Conservation (phyloP, 2,888 invertebrate species). For the Diploptera punctata region DNA sequence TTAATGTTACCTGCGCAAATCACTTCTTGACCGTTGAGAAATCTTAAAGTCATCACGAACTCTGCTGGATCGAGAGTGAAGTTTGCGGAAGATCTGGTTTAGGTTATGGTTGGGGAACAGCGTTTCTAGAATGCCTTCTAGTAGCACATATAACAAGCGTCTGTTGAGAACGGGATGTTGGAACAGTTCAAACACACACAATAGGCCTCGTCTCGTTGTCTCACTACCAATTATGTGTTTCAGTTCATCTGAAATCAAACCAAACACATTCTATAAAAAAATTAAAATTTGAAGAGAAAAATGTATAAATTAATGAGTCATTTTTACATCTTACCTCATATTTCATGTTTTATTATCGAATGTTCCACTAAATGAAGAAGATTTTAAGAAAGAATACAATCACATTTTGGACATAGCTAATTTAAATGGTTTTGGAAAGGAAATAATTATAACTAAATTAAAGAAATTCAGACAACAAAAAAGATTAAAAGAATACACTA, state of each 20-base stretch:
- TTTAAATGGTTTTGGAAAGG: no score
- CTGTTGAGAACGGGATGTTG: slow-evolving; percentile 87
- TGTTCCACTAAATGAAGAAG: no score
- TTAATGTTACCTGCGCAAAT: slow-evolving; percentile 33
- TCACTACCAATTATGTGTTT: slow-evolving; percentile 90
- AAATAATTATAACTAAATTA: no score
- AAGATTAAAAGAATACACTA: no score
- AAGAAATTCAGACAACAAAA: no score
- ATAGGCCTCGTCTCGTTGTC: slow-evolving; percentile 80
- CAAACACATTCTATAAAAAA: not conserved
- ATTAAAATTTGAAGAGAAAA: not conserved
- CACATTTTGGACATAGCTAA: no score
- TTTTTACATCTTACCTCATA: no score
- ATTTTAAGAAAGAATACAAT: no score
- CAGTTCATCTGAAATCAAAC: slow-evolving; percentile 75
- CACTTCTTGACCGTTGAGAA: slow-evolving; percentile 28
- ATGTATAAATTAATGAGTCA: not conserved
- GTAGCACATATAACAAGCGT: slow-evolving; percentile 79
- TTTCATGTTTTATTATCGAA: no score
- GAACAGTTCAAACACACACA: slow-evolving; percentile 86
- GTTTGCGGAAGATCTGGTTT: slow-evolving; percentile 70
- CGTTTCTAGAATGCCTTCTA: slow-evolving; percentile 81
- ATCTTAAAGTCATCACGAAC: slow-evolving; percentile 39
- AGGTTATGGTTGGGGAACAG: slow-evolving; percentile 83
- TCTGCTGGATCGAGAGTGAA: slow-evolving; percentile 63